These are phyloP conservation scores for Aplocera efformata DNA, from an alignment of 2,888 invertebrate genomes.

Conservation along the genomic window DNA sequence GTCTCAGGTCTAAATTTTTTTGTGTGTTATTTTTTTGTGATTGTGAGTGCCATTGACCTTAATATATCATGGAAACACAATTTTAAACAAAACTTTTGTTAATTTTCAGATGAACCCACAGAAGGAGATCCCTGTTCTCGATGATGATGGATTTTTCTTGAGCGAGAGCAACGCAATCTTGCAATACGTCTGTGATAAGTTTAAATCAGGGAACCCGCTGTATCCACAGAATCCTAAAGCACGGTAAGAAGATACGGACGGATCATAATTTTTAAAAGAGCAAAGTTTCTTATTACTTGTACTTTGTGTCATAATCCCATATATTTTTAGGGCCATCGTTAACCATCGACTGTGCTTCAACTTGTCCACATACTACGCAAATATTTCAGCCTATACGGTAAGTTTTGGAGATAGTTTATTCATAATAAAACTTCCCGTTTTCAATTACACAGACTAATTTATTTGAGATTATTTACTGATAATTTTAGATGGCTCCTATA, in stretches of 20 bases:
- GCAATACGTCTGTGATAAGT: conserved; percentile 89
- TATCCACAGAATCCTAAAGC: conserved; percentile 86
- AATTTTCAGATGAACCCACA: conserved; percentile 85
- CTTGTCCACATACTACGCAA: conserved; percentile 86
- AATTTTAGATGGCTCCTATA: conserved; percentile 85
- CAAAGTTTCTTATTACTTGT: neutral
- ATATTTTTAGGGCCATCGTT: conserved; percentile 82
- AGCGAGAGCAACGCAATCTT: conserved; percentile 86
- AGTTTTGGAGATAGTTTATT: too few relatives aligned
- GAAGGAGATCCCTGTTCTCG: conserved; percentile 88
- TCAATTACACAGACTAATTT: too few relatives aligned
- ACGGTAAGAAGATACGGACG: conserved; percentile 37
- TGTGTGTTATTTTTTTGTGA: too few relatives aligned
- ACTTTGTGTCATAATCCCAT: conserved; percentile 1
- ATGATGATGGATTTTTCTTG: conserved; percentile 88
- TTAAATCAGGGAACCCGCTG: conserved; percentile 81
- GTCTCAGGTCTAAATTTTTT: too few relatives aligned
- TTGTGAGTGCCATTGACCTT: too few relatives aligned
- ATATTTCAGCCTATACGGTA: conserved; percentile 84
- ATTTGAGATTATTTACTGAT: too few relatives aligned
- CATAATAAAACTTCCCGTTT: too few relatives aligned
- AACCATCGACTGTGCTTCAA: conserved; percentile 91
- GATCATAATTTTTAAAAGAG: too few relatives aligned
- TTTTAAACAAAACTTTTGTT: conserved; percentile 1
- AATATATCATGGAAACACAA: too few relatives aligned